Evolutionary conservation across 2,888 invertebrate genomes (phyloP), one percentile per base, ranked within the genome.

Genomic region (Exocentrus adspersus): DNA sequence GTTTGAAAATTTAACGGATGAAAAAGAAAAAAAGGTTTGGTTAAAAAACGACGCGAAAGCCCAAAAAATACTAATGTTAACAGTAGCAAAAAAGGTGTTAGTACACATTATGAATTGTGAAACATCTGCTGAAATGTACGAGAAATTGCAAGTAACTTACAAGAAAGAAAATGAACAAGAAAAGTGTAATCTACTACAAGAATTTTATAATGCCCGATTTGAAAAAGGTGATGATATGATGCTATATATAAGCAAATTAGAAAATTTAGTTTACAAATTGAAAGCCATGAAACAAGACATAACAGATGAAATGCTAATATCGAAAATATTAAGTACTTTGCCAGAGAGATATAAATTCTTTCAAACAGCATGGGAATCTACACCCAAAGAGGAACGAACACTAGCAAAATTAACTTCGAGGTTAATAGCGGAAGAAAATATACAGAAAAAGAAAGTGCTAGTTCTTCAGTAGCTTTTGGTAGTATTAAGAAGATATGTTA

Each of bases 281-380:
- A 65, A 65, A 63, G 5, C 48, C 3, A 28, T 65, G 6, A 48
- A 68, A 16, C 59, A 61, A 30, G 21, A 9, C 0, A 64, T 65
- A 14, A 48, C 46, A 50, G 61, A 68, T 37, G 60, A 66, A 17
- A 66, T 68, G 59, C 12, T 66, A 1, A 65, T 65, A 1, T 66
- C 63, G 21, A 65, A 63, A 65, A 57, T 68, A 3, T 24, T 67
- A 16, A 16, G 48, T 20, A 80, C 61, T 20, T 32, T 70, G 19
- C 62, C 64, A 20, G 60, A 59, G 80, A 80, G 76, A 81, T 82
- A 80, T 78, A 76, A 77, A 76, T 37, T 62, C 17, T 69, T 67
- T 46, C 16, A 19, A 14, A 60, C 52, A 16, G 67, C 62, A 1
- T 64, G 64, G 67, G 62, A 68, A 14, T 61, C 66, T 9, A 52